Evolutionary conservation across 1,140 invertebrate species (phyloP), one percentile per base, ranked within the genome.

Genomic region (Oreohelix idahoensis): DNA sequence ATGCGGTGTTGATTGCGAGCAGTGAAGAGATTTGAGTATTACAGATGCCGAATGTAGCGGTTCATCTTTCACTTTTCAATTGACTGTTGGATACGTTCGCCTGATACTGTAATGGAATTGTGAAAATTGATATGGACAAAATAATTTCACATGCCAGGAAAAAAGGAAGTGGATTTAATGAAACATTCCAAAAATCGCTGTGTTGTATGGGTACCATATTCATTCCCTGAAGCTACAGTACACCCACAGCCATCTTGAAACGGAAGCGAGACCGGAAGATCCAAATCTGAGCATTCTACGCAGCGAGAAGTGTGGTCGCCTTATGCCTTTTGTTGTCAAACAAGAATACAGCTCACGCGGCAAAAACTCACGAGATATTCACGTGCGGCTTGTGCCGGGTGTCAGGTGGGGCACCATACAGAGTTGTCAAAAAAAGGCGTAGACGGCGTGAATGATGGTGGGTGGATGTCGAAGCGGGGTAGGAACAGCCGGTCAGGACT

Each of bases 81-180:
- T 66, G 10, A 66, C 63, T 5, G 5, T 32, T 66, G 11, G 63
- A 29, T 66, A 66, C 63, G 8, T 66, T 32, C 2, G 11, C 8
- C 63, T 23, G 63, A 32, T 66, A 66, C 63, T 32, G 53, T 66
- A 66, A 66, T 66, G 29, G 63, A 66, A 39, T 73, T 42, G 71
- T 42, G 42, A 32, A 39, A 73, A 42, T 39, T 39, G 35, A 73
- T 73, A 26, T 45, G 42, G 71, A 42, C 36, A 73, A 73, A 73
- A 73, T 73, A 73, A 73, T 73, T 73, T 45, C 71, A 73, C 71
- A 39, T 73, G 71, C 38, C 71, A 73, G 36, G 36, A 45, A 42
- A n/a, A 13, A 73, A 45, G 71, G 42, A 73, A 45, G 23, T 39
- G 71, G 8, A 42, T 13, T 39, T 73, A 38, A 73, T 73, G 71